Evolutionary conservation across 2,113 vertebrate species (phyloP).

Genomic region (Tringa solitaria): DNA sequence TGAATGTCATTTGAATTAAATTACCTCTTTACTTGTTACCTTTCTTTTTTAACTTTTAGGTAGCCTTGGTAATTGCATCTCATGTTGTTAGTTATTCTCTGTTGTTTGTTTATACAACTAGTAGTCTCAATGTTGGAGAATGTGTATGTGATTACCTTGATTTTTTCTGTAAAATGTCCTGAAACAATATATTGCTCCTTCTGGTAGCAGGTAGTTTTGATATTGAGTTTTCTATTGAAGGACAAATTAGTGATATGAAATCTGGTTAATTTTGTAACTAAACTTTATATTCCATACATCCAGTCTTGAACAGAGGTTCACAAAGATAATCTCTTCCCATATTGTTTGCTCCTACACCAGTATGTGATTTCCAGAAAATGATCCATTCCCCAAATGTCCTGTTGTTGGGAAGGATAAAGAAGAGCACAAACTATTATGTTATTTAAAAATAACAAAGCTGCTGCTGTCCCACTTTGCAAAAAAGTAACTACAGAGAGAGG

Average conservation of each 20-base stretch:
- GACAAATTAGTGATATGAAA: neutral
- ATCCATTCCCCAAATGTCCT: neutral
- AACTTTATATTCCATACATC: neutral
- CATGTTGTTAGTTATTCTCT: neutral
- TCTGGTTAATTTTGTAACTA: neutral
- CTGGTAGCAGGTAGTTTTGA: neutral
- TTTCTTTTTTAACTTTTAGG: neutral
- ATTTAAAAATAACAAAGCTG: neutral
- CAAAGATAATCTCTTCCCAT: neutral
- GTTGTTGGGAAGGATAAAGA: neutral
- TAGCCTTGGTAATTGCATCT: neutral
- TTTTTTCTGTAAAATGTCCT: neutral
- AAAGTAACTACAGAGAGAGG: neutral
- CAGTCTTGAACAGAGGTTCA: neutral
- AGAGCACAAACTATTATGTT: neutral
- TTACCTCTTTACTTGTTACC: neutral
- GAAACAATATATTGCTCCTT: neutral
- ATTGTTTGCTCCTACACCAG: neutral
- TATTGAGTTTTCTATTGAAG: neutral
- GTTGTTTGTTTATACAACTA: neutral
- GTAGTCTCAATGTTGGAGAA: neutral
- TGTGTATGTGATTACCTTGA: neutral
- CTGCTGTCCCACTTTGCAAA: neutral
- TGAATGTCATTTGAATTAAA: neutral
- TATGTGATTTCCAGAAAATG: neutral